Evolutionary conservation across 2,797 vertebrate genomes (phyloP), one percentile per base, ranked within the genome.

Genomic region (Heterohyrax brucei): DNA sequence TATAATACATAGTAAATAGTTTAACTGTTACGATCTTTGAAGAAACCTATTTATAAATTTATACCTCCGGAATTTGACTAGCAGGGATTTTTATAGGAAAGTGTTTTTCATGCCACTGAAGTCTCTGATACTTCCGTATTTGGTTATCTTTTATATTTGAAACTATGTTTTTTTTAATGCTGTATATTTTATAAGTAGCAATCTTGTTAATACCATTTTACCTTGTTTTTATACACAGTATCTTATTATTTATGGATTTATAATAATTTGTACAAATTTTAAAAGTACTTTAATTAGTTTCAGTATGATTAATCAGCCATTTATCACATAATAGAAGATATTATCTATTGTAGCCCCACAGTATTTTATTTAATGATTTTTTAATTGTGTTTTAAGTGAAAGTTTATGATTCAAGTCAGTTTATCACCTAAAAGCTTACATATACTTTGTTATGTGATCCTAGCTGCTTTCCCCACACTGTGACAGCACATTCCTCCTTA

Each of bases 41-140:
- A n/a, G 77, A 70, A 85, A 90, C 72, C 4, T 75, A 7, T 44
- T 86, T 95, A 81, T 10, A 92, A 1, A 72, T 46, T 80, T 86
- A 72, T 44, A 8, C 83, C 75, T 83, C 83, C 82, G 26, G 62
- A 72, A 62, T 33, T 9, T 33, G 75, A 82, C 59, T 4, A 62
- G 48, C 56, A 82, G 9, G 1, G 79, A 7, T 24, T 44, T 46
- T 56, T 81, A 30, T 13, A 79, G 21, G 12, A 16, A 50, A 75
- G 50, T 62, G 62, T 30, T 30, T 30, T n/a, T 1, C 14, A 56
- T 87, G 72, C 50, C 13, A 9, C 61, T 73, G 2, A 72, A 75
- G 1, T 80, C 7, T 59, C 33, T 72, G 4, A 2, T 46, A 75
- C 62, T 22, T 64, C 8, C 82, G 8, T 61, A 84, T 77, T 86